Evolutionary conservation across 2,797 vertebrate genomes (phyloP).

Genomic region (Sebastes minor): DNA sequence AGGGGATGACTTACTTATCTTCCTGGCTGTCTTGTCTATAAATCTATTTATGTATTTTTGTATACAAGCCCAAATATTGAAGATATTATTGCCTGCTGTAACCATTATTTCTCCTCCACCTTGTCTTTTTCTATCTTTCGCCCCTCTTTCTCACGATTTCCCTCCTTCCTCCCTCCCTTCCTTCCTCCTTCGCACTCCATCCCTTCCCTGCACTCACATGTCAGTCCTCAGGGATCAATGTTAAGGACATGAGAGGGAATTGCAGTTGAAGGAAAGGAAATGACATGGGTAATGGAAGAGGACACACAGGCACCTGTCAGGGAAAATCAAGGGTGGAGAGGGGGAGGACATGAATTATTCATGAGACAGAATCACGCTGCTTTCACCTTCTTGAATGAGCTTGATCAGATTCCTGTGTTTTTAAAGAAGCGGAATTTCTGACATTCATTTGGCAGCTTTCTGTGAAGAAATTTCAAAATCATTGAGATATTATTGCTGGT

Average conservation of each 20-base stretch:
- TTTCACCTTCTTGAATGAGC: constrained; percentile 90
- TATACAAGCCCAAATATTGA: neutral
- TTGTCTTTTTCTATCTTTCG: constrained; percentile 18
- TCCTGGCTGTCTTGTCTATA: constrained; percentile 3
- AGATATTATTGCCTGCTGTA: neutral
- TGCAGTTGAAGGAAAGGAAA: constrained; percentile 93
- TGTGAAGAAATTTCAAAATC: neutral
- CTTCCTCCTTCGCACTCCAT: constrained; percentile 18
- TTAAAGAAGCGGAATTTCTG: neutral
- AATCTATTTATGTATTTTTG: constrained; percentile 71
- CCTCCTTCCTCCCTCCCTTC: neutral
- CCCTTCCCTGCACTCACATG: constrained; percentile 76
- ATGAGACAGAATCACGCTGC: constrained; percentile 89
- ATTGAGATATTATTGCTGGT: neutral
- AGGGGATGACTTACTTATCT: neutral
- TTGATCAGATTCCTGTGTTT: constrained; percentile 75
- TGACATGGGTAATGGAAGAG: constrained; percentile 90
- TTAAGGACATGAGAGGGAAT: constrained; percentile 86
- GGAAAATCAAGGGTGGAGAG: constrained; percentile 67
- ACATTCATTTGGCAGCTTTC: neutral
- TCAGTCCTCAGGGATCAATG: constrained; percentile 86
- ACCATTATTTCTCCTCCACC: constrained; percentile 54
- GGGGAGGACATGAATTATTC: constrained; percentile 90
- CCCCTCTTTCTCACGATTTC: neutral
- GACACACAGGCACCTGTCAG: constrained; percentile 89